Conservation (phyloP, 2,888 invertebrate species). For the Aplocera efformata region DNA sequence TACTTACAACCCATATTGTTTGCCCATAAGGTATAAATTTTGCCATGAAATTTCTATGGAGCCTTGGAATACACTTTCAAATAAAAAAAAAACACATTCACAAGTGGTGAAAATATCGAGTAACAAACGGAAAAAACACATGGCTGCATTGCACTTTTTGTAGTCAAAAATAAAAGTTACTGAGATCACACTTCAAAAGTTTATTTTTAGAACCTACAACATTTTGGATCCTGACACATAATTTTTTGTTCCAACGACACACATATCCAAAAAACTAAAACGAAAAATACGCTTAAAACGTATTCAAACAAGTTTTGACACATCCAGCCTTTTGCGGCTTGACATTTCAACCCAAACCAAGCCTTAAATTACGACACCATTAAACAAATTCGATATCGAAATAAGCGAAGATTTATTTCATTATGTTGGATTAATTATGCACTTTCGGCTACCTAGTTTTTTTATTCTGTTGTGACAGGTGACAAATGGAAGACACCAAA, state of each 20-base stretch:
- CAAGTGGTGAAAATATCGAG: too few species aligned
- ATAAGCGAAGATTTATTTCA: conserved; percentile 23
- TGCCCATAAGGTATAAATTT: too few species aligned
- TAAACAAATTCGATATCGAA: conserved; percentile 20
- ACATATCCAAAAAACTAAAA: conserved; percentile 1
- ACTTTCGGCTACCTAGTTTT: conserved; percentile 7
- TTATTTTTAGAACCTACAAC: too few species aligned
- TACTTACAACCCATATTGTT: too few species aligned
- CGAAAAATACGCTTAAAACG: conserved; percentile 6
- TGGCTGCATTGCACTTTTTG: too few species aligned
- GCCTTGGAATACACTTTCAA: too few species aligned
- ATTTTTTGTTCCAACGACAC: not conserved
- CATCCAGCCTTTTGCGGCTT: conserved; percentile 16
- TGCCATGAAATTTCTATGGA: too few species aligned
- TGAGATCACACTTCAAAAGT: too few species aligned
- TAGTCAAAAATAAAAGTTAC: too few species aligned
- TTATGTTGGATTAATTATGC: conserved; percentile 8
- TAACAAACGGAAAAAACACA: too few species aligned
- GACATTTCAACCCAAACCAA: conserved; percentile 25
- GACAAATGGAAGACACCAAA: not conserved
- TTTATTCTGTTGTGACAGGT: conserved; percentile 2
- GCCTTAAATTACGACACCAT: conserved; percentile 23
- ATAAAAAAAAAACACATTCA: too few species aligned
- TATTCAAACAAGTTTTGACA: conserved; percentile 18
- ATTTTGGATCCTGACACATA: too few species aligned